These are phyloP conservation scores for Fragum whitleyi DNA, from an alignment of 2,888 invertebrate species.

Conservation along the genomic window DNA sequence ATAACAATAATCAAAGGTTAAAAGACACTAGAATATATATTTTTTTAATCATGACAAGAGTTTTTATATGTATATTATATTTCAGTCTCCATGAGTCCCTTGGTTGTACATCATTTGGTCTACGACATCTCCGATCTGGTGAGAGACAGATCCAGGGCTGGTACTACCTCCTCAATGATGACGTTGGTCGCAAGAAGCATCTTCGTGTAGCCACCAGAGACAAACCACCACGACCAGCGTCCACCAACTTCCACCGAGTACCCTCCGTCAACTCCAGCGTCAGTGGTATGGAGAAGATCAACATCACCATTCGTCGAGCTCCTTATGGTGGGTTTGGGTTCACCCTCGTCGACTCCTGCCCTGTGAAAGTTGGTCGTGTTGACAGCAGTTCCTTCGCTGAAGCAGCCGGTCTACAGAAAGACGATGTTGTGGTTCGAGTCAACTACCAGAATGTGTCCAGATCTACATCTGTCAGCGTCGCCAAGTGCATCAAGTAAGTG, in stretches of 20 bases:
- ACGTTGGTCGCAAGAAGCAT: constrained; percentile 87
- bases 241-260: constrained; percentile 11
- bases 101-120: constrained; percentile 96
- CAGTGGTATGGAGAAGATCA: constrained; percentile 38
- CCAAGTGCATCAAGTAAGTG: constrained; percentile 81
- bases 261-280: constrained; percentile 59
- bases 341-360: constrained; percentile 80
- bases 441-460: constrained; percentile 83
- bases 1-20: too few species aligned
- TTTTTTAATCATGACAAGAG: too few species aligned
- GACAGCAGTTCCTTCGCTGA: constrained; percentile 80
- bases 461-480: constrained; percentile 81
- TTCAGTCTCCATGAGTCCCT: constrained; percentile 95
- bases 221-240: constrained; percentile 33
- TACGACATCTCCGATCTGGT: constrained; percentile 90
- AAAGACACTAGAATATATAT: too few species aligned
- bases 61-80: too few species aligned
- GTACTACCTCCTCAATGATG: constrained; percentile 90
- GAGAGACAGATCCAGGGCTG: constrained; percentile 89
- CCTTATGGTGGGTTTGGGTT: constrained; percentile 80
- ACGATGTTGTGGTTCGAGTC: constrained; percentile 79
- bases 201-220: constrained; percentile 72
- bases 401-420: constrained; percentile 75
- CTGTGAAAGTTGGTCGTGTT: constrained; percentile 80
- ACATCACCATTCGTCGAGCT: constrained; percentile 69